Evolutionary conservation across 2,113 vertebrate species (phyloP).

Genomic region (Grantiella picta): DNA sequence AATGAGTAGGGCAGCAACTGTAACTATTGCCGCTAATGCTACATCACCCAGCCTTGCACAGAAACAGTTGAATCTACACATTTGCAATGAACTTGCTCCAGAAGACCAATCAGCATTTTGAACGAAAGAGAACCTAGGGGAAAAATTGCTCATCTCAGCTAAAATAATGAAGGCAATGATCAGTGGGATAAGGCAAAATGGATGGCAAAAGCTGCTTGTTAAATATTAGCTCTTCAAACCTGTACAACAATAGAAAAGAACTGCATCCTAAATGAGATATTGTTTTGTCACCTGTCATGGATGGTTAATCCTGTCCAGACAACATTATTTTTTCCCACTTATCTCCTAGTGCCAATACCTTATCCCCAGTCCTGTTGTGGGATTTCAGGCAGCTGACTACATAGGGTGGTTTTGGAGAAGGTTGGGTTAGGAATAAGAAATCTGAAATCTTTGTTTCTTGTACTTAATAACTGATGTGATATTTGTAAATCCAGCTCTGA

Average conservation of each 20-base stretch:
- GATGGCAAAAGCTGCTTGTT: neutral
- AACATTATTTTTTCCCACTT: neutral
- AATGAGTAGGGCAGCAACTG: neutral
- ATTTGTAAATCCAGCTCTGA: neutral
- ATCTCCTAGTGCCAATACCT: neutral
- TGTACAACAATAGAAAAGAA: neutral
- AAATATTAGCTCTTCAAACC: neutral
- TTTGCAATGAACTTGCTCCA: neutral
- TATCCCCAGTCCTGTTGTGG: neutral
- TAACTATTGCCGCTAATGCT: neutral
- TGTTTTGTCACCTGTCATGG: neutral
- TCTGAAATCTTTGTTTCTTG: neutral
- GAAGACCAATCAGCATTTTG: neutral
- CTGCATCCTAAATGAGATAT: neutral
- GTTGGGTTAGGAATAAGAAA: neutral
- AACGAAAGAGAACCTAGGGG: neutral
- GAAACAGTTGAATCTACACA: neutral
- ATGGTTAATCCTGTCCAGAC: neutral
- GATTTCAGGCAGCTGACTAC: neutral
- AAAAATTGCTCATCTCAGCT: neutral
- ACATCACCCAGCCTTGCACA: neutral
- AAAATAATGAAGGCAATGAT: constrained; percentile 3
- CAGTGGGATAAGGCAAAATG: neutral
- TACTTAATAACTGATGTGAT: neutral
- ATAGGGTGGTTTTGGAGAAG: neutral